Percentiles rank a stretch among this genome's conserved stretches.
These are phyloP conservation scores for Phalloptychus januarius DNA, from an alignment of 2,797 vertebrate species.

Conservation along the genomic window DNA sequence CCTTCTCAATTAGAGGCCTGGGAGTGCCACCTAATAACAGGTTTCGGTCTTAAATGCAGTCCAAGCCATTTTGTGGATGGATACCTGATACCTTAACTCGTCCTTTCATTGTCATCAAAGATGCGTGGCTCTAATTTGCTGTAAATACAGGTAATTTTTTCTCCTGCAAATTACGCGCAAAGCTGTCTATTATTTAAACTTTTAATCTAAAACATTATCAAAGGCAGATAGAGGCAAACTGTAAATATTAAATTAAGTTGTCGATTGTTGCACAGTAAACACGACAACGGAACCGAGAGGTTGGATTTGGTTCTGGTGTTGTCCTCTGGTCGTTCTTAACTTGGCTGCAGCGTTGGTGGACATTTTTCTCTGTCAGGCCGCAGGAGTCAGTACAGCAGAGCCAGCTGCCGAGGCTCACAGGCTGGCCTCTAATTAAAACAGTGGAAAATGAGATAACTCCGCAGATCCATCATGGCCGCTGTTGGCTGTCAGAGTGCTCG, in stretches of 20 bases:
- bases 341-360: conserved; percentile 84
- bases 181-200: conserved; percentile 73
- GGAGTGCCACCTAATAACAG: conserved; percentile 70
- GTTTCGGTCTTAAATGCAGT: conserved; percentile 45
- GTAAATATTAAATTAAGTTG: conserved; percentile 70
- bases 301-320: conserved; percentile 55
- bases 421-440: conserved; percentile 99
- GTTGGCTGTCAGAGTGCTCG: conserved; percentile 87
- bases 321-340: conserved; percentile 86
- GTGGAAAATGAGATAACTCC: conserved; percentile 99
- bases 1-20: conserved; percentile 64
- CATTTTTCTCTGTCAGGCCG: conserved; percentile 97
- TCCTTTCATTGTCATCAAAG: conserved; percentile 75
- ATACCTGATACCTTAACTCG: conserved; percentile 74
- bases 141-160: conserved; percentile 73
- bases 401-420: conserved; percentile 96
- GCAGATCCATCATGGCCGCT: conserved; percentile 95
- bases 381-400: conserved; percentile 90
- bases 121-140: conserved; percentile 79
- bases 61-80: conserved; percentile 59
- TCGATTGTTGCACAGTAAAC: conserved; percentile 80
- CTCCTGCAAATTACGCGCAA: conserved; percentile 73
- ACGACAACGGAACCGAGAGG: conserved; percentile 81
- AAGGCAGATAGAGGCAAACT: conserved; percentile 52
- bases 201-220: conserved; percentile 71